Evolutionary conservation across 2,888 invertebrate species (phyloP), one percentile per base, ranked within the genome.

Genomic region (Onchidella celtica): DNA sequence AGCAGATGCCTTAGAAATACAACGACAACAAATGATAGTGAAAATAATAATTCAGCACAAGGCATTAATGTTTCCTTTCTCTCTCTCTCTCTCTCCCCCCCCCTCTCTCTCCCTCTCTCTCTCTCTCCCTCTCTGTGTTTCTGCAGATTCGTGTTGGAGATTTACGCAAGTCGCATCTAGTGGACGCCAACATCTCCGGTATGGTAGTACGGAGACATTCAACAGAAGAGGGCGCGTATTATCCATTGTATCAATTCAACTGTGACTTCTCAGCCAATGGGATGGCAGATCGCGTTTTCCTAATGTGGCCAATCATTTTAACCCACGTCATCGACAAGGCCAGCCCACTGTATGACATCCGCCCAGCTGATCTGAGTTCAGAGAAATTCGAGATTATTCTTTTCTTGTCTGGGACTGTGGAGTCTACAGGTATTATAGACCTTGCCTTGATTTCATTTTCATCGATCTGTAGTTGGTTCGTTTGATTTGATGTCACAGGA

Each of bases 291-390:
- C 95, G 97, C 78, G 96, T 99, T 86, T 98, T 99, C 95, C 97
- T 99, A 93, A 98, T 99, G 89, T 99, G 99, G 98, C 99, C 99
- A 3, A 97, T 97, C 89, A 98, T 97, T 40, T 97, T 99, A 84
- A 97, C 97, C 40, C 99, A 99, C 94, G 97, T 96, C 93, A 98
- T 98, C 91, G 97, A 97, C 93, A 96, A 96, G 84, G 95, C 95
- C 86, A 97, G 97, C 81, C 99, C 98, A 0, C 95, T 98, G 55
- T 99, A 97, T 94, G 96, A 96, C 91, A 95, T 98, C 90, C 96
- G 97, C 0, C 97, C 97, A 21, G 96, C 97, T 73, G 98, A 98
- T 92, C 96, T 98, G 95, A 95, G 97, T 69, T 95, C 96, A 88
- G 98, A 97, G 92, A 95, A 97, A 88, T 98, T 98, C 92, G 99